Base-by-base conservation (phyloP, 37 sponge, comb jelly and placozoan genomes). In the Spongia lamella region DNA sequence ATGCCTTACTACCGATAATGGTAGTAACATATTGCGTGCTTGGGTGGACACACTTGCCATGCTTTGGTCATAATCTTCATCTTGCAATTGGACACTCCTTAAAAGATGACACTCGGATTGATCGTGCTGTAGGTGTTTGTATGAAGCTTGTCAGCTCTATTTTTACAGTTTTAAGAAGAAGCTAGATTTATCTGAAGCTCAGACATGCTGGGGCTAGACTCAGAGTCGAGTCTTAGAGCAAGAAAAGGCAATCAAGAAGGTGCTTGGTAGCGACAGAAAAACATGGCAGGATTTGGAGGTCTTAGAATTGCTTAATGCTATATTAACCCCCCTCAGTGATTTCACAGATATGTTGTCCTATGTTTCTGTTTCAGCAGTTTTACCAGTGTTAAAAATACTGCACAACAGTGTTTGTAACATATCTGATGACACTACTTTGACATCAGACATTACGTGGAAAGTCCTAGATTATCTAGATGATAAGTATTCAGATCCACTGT, bases 21-120 rank as follows among this genome's bases (percentile, higher is more conserved):
- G 53, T 33, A 35, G 63, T 1, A 80, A 71, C 30, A 31, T 80
- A 11, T 38, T 70, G 38, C 4, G 24, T 4, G 22, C 81, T 80
- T 21, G 21, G 39, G 61, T 56, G 70, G 61, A 26, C 63, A 7
- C 62, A 38, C 14, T 40, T 70, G 19, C 58, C 63, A 36, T 80
- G 81, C 63, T 80, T 80, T n/a, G 72, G 81, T 13, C 65, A 70
- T 34, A 80, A 80, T 50, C 50, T 80, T 32, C 72, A 80, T 26
- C 24, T 70, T 9, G 63, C 72, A 1, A 59, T 70, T 6, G 60
- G 50, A 32, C 38, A 71, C 35, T 61, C 81, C 0, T 19, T 80
- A 14, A 57, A 61, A 50, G 63, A 57, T 47, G 38, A 70, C 43
- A 61, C 25, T 9, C 56, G 63, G 24, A 29, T 75, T 70, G 63